phyloP scores from a whole-genome alignment of 2,113 vertebrate species.

The Progne subis region DNA sequence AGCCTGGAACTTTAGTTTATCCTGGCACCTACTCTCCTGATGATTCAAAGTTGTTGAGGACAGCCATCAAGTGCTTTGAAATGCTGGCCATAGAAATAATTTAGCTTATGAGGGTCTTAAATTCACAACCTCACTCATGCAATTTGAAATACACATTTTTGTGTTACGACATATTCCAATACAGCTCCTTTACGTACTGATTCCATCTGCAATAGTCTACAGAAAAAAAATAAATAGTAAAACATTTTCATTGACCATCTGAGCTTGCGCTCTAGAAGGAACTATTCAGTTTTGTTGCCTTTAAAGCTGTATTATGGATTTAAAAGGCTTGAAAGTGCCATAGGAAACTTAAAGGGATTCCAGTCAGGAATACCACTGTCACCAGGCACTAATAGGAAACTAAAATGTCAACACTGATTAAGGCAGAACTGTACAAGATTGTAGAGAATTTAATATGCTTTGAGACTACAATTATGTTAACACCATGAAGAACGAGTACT shows the following conservation, averaged over 20 bases:
- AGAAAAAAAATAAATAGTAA: not conserved
- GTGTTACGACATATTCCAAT: not conserved
- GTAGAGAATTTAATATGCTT: not conserved
- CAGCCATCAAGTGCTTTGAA: not conserved
- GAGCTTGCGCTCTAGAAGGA: not conserved
- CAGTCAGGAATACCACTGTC: not conserved
- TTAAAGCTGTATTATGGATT: not conserved
- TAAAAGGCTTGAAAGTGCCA: not conserved
- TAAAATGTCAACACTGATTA: not conserved
- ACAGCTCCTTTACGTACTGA: not conserved
- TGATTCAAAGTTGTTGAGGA: not conserved
- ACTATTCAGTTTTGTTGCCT: not conserved
- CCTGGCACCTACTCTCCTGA: not conserved
- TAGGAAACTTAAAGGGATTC: not conserved
- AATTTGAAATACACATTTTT: not conserved
- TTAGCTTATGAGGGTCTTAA: not conserved
- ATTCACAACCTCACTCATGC: not conserved
- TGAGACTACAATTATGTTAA: not conserved
- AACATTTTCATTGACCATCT: not conserved
- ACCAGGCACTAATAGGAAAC: not conserved
- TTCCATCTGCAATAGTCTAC: not conserved
- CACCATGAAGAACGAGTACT: not conserved
- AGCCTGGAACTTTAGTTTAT: not conserved
- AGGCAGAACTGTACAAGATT: not conserved
- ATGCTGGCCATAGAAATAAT: not conserved